Base-by-base conservation (phyloP, 2,797 vertebrate genomes). In the Sternarchorhynchus goeldii region DNA sequence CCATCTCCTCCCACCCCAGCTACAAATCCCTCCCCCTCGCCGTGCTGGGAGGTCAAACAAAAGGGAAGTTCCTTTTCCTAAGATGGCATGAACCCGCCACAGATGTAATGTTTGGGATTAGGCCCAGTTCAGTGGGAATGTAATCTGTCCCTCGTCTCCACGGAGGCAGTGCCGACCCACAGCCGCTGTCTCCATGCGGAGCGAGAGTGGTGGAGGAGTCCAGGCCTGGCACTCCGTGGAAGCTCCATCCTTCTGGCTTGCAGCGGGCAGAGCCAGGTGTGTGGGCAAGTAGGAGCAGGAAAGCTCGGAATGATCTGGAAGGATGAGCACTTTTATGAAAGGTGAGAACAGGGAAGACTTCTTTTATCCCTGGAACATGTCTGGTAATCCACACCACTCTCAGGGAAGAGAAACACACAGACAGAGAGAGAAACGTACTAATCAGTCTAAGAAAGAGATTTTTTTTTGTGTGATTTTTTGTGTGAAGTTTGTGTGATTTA, bases 211-310 rank as follows among this genome's bases (percentile, higher is more conserved):
- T 50, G 78, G 45, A 4, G 6, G 65, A 6, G 18, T 59, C 75
- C 45, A 56, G 16, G 60, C 20, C 14, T 8, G 39, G 57, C 53
- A 57, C 85, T 75, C 81, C 68, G 80, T 81, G 91, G 94, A 95
- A 93, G 95, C 96, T 94, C 93, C 25, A 25, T 25, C 25, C 25
- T 90, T 91, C 91, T 88, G 91, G 89, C 92, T 92, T 88, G 89
- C 93, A 92, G 93, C 93, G 93, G 94, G 93, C 93, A 91, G 90
- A 90, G 84, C 77, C 86, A 88, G 88, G 88, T 87, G 90, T 80
- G 76, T 69, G 79, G 68, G 78, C 81, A 25, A 25, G 71, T 59
- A 45, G 66, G 66, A 76, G 85, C 68, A 76, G 82, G 87, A 86
- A 88, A 88, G 59, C 64, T 79, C 74, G 57, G 81, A 83, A 82